A percentile compares a stretch with the other conserved stretches of the same genome.
Evolutionary conservation across 1,140 invertebrate species (phyloP).

Genomic region (Ostrea denselamellosa): DNA sequence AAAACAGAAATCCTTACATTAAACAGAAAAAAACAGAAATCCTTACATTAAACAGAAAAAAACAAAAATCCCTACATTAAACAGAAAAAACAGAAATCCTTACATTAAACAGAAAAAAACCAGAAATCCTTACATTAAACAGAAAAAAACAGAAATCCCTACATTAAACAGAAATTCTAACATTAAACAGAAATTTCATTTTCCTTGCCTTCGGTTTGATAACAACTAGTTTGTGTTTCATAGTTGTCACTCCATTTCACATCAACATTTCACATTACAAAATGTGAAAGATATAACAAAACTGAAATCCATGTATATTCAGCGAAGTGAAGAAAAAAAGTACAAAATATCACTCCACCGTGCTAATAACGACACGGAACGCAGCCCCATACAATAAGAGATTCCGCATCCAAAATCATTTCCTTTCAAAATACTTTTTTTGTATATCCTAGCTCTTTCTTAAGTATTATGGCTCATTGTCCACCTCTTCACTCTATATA

Average conservation of each 20-base stretch:
- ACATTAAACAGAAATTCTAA: not conserved
- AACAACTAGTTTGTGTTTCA: constrained; percentile 20
- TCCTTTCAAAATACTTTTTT: not conserved
- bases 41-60: not conserved
- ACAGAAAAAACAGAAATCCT: not conserved
- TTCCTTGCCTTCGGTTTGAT: constrained; percentile 28
- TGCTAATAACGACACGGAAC: not conserved
- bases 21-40: not conserved
- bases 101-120: not conserved
- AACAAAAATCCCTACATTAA: not conserved
- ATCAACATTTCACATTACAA: constrained; percentile 26
- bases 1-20: no score
- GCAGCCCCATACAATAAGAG: not conserved
- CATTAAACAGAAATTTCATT: not conserved
- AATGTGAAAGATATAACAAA: not conserved
- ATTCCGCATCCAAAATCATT: no score
- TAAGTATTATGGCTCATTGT: not conserved
- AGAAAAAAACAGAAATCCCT: not conserved
- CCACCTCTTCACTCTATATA: not conserved
- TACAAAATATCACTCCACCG: not conserved
- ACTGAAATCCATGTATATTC: not conserved
- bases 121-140: no score
- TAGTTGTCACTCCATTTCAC: constrained; percentile 12
- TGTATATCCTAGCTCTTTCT: not conserved
- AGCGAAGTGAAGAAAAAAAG: not conserved